phyloP scores from a whole-genome alignment of 2,113 vertebrate genomes.

The Eidolon helvum region DNA sequence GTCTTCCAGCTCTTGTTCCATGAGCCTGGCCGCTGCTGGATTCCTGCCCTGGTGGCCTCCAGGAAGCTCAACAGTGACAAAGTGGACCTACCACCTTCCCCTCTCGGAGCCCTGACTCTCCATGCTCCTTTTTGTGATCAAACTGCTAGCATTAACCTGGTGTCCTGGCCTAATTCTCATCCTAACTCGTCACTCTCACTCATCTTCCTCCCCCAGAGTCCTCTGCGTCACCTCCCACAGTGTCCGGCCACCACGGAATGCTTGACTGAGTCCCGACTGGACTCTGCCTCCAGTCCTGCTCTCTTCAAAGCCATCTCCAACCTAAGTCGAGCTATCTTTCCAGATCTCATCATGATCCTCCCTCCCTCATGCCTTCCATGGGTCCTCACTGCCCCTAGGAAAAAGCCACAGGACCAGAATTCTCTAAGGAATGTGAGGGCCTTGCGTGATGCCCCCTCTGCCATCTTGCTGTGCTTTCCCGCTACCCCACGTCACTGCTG shows the following conservation, averaged over 20 bases:
- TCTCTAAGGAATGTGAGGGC: background rate
- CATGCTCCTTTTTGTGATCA: background rate
- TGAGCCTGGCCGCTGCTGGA: background rate
- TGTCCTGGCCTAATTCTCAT: background rate
- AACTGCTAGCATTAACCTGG: rapidly evolving
- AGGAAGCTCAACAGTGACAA: background rate
- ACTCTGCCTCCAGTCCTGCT: background rate
- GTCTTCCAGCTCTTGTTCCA: background rate
- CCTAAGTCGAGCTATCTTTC: background rate
- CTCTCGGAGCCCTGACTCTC: background rate
- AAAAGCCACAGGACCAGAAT: background rate
- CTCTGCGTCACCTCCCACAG: background rate
- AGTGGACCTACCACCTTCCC: background rate
- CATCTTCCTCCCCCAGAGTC: background rate
- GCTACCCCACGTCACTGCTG: rapidly evolving
- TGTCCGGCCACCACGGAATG: background rate
- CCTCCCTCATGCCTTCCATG: background rate
- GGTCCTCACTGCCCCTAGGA: background rate
- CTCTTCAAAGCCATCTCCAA: background rate
- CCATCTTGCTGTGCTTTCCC: background rate
- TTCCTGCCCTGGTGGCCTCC: background rate
- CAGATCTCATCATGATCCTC: background rate
- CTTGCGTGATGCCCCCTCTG: rapidly evolving
- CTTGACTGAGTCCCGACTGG: background rate
- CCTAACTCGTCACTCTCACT: background rate